Percentiles rank a stretch among this genome's conserved stretches.
Evolutionary conservation across 2,113 vertebrate species (phyloP).

Genomic region (Gila orcuttii): DNA sequence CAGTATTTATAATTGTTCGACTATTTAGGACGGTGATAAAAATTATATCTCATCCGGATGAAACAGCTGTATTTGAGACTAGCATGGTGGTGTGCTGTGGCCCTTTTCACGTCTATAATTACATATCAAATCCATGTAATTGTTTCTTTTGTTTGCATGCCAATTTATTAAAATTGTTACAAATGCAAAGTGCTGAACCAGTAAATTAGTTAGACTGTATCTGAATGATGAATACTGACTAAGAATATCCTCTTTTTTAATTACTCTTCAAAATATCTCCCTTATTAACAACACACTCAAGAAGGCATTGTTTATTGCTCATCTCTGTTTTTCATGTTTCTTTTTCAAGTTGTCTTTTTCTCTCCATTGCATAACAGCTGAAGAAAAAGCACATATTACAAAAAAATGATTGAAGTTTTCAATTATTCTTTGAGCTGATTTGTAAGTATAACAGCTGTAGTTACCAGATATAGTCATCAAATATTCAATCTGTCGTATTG

Average conservation of each 20-base stretch:
- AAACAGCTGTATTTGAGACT: conserved; percentile 29
- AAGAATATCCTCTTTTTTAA: conserved; percentile 20
- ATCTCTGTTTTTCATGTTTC: neutral
- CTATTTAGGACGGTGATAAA: conserved; percentile 31
- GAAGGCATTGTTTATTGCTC: conserved; percentile 30
- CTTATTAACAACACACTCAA: neutral
- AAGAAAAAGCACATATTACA: neutral
- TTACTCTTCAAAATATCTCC: conserved; percentile 21
- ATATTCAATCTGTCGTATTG: conserved; percentile 43
- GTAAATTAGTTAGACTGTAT: conserved; percentile 31
- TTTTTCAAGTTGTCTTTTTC: conserved; percentile 1
- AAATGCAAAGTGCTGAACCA: conserved; percentile 26
- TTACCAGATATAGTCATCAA: conserved; percentile 48
- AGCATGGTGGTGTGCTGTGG: conserved; percentile 10
- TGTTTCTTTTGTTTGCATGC: conserved; percentile 48
- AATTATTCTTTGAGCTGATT: conserved; percentile 24
- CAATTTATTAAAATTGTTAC: conserved; percentile 31
- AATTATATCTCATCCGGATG: conserved; percentile 14
- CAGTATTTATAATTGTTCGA: conserved; percentile 30
- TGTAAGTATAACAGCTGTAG: conserved; percentile 45
- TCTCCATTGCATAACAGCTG: conserved; percentile 17
- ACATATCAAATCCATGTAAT: conserved; percentile 44
- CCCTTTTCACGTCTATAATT: conserved; percentile 45
- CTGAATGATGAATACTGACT: conserved; percentile 24
- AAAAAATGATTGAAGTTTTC: neutral